phyloP scores from a whole-genome alignment of 2,797 vertebrate species.

The Sebastes oblongus region DNA sequence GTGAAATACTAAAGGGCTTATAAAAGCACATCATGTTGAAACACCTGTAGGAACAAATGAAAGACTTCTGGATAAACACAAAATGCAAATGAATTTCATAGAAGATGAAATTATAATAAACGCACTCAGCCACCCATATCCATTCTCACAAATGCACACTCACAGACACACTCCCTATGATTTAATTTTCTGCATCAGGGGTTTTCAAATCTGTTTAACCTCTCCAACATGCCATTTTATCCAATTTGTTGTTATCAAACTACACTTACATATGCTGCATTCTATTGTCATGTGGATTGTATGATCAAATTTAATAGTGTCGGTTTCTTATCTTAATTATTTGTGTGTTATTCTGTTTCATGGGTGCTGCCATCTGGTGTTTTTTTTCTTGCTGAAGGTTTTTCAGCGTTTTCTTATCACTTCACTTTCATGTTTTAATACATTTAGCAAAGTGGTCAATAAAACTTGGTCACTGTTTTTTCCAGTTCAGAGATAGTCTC shows the following conservation, averaged over 20 bases:
- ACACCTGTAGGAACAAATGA: constrained; percentile 14
- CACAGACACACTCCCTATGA: background rate
- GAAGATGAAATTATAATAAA: constrained; percentile 25
- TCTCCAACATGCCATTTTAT: constrained; percentile 10
- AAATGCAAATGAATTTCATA: constrained; percentile 28
- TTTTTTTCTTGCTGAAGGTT: background rate
- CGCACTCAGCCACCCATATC: background rate
- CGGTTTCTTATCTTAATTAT: constrained; percentile 8
- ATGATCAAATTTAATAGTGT: background rate
- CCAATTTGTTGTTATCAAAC: background rate
- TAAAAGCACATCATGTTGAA: constrained; percentile 3
- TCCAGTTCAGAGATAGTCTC: background rate
- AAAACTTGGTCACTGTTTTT: background rate
- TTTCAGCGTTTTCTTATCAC: background rate
- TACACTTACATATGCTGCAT: background rate
- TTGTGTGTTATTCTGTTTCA: background rate
- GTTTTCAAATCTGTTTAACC: constrained; percentile 19
- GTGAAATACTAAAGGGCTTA: background rate
- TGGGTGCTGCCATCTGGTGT: background rate
- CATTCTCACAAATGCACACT: background rate
- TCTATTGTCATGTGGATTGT: background rate
- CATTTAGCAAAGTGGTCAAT: background rate
- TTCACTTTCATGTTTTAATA: background rate
- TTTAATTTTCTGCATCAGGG: constrained; percentile 42
- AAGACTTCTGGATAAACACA: constrained; percentile 16